These are phyloP conservation scores for Nasonovia ribisnigri DNA, from an alignment of 2,888 invertebrate genomes.

Conservation along the genomic window DNA sequence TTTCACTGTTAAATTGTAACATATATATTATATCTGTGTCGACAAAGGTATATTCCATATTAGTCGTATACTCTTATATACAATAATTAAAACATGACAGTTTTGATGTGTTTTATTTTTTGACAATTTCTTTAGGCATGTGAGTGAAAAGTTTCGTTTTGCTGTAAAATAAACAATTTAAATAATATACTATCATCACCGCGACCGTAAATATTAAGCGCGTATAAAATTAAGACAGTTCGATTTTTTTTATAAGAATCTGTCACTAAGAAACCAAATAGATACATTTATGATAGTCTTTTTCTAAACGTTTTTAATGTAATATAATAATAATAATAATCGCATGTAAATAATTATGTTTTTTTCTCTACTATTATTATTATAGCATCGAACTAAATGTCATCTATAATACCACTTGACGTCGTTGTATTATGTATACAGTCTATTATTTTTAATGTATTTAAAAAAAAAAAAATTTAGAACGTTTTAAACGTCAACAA, in stretches of 20 bases:
- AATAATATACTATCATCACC: not conserved
- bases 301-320: not conserved
- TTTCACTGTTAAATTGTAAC: not conserved
- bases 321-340: not conserved
- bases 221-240: not conserved
- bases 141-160: not conserved
- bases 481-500: slow-evolving; percentile 42
- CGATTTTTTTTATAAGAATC: not conserved
- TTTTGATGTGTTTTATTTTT: not conserved
- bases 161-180: not conserved
- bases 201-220: not conserved
- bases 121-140: not conserved
- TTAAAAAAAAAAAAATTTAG: not conserved
- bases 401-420: not conserved
- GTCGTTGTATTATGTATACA: not conserved
- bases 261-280: not conserved
- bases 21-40: not conserved
- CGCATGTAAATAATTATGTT: not conserved
- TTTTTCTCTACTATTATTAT: not conserved
- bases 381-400: not conserved
- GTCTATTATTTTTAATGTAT: not conserved
- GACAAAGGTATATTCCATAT: not conserved
- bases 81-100: not conserved
- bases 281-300: not conserved
- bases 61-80: not conserved